Conservation (phyloP, 2,888 invertebrate genomes). For the Cylindroiulus punctatus region DNA sequence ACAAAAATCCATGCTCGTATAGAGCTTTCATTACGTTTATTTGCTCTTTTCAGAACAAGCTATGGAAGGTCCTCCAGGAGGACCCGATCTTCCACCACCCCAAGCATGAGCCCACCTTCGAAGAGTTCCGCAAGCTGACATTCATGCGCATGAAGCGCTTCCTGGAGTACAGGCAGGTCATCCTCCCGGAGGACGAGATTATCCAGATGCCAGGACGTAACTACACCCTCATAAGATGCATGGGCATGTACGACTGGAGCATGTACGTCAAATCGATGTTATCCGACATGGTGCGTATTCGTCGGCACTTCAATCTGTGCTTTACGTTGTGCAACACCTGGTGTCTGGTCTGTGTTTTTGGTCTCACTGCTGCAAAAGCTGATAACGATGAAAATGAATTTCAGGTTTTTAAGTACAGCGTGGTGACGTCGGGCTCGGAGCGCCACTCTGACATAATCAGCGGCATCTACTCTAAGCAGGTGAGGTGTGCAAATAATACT, state of each 20-base stretch:
- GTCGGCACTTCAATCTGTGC: neutral
- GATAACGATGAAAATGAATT: neutral
- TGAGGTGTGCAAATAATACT: too few species aligned
- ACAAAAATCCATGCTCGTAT: too few species aligned
- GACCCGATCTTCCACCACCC: slow-evolving; percentile 82
- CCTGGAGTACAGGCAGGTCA: slow-evolving; percentile 71
- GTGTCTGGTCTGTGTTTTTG: too few species aligned
- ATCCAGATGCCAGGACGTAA: slow-evolving; percentile 64
- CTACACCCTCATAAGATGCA: slow-evolving; percentile 62
- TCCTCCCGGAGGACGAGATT: slow-evolving; percentile 68
- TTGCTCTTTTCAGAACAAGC: slow-evolving; percentile 72
- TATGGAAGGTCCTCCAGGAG: slow-evolving; percentile 80
- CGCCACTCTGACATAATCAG: slow-evolving; percentile 14
- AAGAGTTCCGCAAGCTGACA: slow-evolving; percentile 74
- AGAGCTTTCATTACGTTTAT: neutral
- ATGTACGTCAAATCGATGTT: slow-evolving; percentile 64
- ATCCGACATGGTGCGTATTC: slow-evolving; percentile 62
- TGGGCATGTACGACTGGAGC: slow-evolving; percentile 67
- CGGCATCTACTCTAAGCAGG: slow-evolving; percentile 19
- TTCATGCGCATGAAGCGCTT: slow-evolving; percentile 74
- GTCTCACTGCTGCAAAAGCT: too few species aligned
- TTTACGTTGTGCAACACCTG: too few species aligned
- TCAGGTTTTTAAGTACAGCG: slow-evolving; percentile 42
- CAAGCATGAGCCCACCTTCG: slow-evolving; percentile 72
- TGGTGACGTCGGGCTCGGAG: slow-evolving; percentile 9